Evolutionary conservation across 2,888 invertebrate species (phyloP), one percentile per base, ranked within the genome.

Genomic region (Eulithis testata): DNA sequence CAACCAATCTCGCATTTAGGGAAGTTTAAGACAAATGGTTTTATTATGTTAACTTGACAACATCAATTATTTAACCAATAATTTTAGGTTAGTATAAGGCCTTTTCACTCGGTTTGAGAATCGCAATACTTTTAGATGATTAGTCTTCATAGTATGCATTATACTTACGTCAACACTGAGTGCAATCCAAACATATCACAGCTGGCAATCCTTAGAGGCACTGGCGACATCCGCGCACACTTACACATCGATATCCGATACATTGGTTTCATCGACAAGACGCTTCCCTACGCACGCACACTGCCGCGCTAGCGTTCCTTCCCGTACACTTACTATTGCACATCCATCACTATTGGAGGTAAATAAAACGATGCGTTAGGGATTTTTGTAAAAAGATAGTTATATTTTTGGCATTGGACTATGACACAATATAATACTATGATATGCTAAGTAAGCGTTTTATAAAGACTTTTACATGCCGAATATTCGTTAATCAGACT

Each of bases 391-490:
- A 92, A 93, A 93, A 93, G 93, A 93, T 93, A 93, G 91, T 93
- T 93, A 93, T 93, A 92, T 92, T 93, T 92, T 93, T 93, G 93
- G 93, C 93, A 92, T 93, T 92, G 91, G 93, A 93, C 93, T 93
- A 93, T 93, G 93, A 93, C 93, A 92, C 93, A 92, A 93, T 93
- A 93, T 92, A 92, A 93, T 93, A 93, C 93, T 92, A 93, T 93
- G 93, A 93, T 93, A 93, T 93, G 93, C 93, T 93, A 93, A 91
- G 91, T 93, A 93, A 93, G 93, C 93, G 93, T 91, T 93, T 93
- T 91, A 92, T 92, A 91, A 92, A 93, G 92, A 93, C 92, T 91
- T 92, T 92, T 90, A 92, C 92, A 92, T 92, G 92, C 92, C 92
- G 91, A 91, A 92, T 91, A 92, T 90, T 92, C 84, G 89, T 90